Conservation (phyloP, 2,888 invertebrate species). For the Drosophila nigricruria region DNA sequence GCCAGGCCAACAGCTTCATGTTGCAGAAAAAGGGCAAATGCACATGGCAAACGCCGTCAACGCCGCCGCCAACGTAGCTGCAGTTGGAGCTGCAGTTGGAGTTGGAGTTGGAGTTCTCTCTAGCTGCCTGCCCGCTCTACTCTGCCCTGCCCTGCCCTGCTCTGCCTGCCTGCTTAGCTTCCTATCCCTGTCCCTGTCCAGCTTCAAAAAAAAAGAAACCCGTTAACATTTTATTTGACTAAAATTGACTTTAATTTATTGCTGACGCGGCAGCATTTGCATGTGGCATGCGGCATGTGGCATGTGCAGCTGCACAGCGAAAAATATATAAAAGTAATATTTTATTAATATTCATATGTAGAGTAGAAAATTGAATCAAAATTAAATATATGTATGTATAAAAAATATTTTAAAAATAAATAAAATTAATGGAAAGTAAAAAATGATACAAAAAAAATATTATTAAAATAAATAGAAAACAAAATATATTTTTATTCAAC, state of each 20-base stretch:
- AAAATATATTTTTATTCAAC: not conserved
- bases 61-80: conserved; percentile 60
- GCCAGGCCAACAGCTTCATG: conserved; percentile 42
- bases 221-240: conserved; percentile 81
- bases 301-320: conserved; percentile 22
- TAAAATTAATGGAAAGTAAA: not conserved
- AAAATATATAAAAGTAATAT: conserved; percentile 8
- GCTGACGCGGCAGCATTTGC: conserved; percentile 70
- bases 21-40: conserved; percentile 77
- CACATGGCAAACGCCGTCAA: conserved; percentile 52
- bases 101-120: not conserved
- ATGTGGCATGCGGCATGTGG: conserved; percentile 49
- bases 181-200: conserved; percentile 21
- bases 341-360: too few relatives aligned
- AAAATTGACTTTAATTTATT: conserved; percentile 82
- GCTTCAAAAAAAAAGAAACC: conserved; percentile 41
- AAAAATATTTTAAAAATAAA: not conserved
- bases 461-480: not conserved
- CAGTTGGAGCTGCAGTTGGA: conserved; percentile 3
- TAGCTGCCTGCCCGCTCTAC: not conserved
- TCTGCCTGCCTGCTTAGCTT: conserved; percentile 2
- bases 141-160: conserved; percentile 3
- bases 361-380: too few relatives aligned
- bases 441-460: not conserved
- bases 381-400: too few relatives aligned